Evolutionary conservation across 1,140 invertebrate genomes (phyloP).

Genomic region (Drosophila lacertosa): DNA sequence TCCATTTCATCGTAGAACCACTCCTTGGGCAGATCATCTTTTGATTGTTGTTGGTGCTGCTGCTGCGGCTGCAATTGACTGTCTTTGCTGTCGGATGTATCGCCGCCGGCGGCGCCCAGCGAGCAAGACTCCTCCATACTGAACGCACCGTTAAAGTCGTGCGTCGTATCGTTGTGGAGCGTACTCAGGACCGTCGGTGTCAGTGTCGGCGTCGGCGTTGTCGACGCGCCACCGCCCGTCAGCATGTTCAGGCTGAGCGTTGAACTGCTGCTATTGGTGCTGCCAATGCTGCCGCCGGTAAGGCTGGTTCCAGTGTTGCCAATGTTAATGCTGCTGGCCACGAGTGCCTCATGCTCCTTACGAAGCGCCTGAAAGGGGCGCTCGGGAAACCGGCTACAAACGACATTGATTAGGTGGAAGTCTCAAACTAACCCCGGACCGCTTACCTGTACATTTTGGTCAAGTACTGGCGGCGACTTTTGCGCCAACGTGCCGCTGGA

Average conservation of each 20-base stretch:
- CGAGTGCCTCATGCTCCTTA: constrained; percentile 75
- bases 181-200: constrained; percentile 48
- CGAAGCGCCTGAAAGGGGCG: constrained; percentile 80
- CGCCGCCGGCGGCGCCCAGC: constrained; percentile 76
- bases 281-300: constrained; percentile 24
- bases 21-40: constrained; percentile 86
- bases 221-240: constrained; percentile 53
- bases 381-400: constrained; percentile 71
- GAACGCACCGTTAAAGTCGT: constrained; percentile 79
- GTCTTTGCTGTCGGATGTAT: constrained; percentile 83
- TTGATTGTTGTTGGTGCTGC: constrained; percentile 48
- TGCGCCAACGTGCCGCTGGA: constrained; percentile 86
- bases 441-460: constrained; percentile 82
- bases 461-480: constrained; percentile 82
- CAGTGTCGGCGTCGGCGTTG: constrained; percentile 56
- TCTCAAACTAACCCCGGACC: neutral
- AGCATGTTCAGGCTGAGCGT: constrained; percentile 65
- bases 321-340: constrained; percentile 55
- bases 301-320: constrained; percentile 18
- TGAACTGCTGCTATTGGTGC: constrained; percentile 39
- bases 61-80: constrained; percentile 74
- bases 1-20: constrained; percentile 96
- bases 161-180: constrained; percentile 60
- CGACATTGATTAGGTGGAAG: too few relatives aligned
- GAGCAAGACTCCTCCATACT: constrained; percentile 79